A percentile compares a stretch with the other conserved stretches of the same genome.
Conservation (phyloP, 1,140 invertebrate genomes). For the Drosophila burlai region DNA sequence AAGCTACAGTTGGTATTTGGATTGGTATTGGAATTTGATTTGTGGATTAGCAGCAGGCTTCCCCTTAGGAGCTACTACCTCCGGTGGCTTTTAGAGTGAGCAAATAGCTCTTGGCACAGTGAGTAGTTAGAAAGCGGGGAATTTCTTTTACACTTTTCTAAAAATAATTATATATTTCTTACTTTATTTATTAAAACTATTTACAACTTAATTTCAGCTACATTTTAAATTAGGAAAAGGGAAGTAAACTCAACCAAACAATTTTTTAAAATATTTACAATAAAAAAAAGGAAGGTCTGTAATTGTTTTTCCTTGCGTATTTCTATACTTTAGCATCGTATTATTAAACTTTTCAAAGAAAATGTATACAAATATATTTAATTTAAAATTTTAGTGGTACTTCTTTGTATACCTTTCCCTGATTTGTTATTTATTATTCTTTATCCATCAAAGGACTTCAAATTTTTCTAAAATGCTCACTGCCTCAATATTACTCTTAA, state of each 20-base stretch:
- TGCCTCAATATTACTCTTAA: no score
- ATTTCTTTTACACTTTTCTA: neutral
- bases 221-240: neutral
- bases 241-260: no score
- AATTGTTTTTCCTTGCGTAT: neutral
- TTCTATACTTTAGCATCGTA: no score
- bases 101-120: neutral
- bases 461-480: no score
- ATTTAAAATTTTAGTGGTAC: neutral
- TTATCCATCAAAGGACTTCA: neutral
- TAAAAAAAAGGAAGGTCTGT: neutral
- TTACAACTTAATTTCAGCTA: no score
- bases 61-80: neutral
- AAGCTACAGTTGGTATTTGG: conserved; percentile 11
- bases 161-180: neutral
- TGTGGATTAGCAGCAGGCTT: conserved; percentile 16
- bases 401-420: fast-evolving
- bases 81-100: neutral
- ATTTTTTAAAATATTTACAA: neutral
- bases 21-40: neutral
- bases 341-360: neutral
- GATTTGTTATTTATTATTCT: neutral
- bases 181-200: neutral
- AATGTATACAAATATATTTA: neutral
- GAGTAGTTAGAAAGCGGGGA: neutral